These are phyloP conservation scores for Diglossa cyanea DNA, from an alignment of 2,797 vertebrate species.

Conservation along the genomic window DNA sequence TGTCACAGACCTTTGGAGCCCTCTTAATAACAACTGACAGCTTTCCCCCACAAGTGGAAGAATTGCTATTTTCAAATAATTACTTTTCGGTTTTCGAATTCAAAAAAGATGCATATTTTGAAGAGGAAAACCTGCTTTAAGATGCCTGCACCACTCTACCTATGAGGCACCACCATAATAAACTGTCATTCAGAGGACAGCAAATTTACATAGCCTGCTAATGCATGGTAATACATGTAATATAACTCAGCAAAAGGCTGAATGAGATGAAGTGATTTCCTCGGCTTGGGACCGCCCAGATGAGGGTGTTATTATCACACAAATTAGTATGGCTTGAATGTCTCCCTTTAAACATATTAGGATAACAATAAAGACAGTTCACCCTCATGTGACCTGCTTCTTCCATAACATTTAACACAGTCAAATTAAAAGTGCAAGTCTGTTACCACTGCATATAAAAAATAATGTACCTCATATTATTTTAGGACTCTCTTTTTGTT, in stretches of 20 bases:
- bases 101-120: neutral
- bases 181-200: conserved; percentile 1
- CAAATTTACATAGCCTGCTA: conserved; percentile 41
- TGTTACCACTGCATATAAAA: conserved; percentile 42
- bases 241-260: conserved; percentile 48
- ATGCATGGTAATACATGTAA: conserved; percentile 51
- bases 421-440: conserved; percentile 61
- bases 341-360: conserved; percentile 62
- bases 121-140: neutral
- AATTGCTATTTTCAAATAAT: neutral
- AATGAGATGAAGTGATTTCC: conserved; percentile 61
- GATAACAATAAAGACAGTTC: conserved; percentile 62
- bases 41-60: neutral
- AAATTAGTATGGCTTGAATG: conserved; percentile 51
- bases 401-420: conserved; percentile 63
- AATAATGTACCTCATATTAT: conserved; percentile 27
- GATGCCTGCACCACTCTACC: neutral
- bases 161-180: neutral
- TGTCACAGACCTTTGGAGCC: neutral
- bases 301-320: conserved; percentile 64
- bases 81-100: neutral
- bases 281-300: conserved; percentile 50
- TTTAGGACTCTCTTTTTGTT: conserved; percentile 14
- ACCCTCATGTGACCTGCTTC: conserved; percentile 39
- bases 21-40: neutral